Percentiles rank a stretch among this genome's conserved stretches.
Conservation (phyloP, 2,113 vertebrate species). For the Phalacrocorax pelagicus region DNA sequence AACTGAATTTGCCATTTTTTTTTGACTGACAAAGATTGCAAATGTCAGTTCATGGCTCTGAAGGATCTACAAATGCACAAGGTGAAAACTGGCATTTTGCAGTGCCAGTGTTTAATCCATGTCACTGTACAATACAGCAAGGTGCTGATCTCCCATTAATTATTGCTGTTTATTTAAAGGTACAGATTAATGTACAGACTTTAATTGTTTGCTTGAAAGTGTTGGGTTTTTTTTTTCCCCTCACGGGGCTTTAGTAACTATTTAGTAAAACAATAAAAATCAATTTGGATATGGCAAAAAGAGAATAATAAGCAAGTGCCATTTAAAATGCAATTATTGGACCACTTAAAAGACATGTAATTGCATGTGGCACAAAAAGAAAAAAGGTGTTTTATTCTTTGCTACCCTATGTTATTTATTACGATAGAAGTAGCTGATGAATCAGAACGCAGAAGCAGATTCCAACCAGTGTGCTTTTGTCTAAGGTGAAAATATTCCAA, state of each 20-base stretch:
- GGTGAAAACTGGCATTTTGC: slow-evolving; percentile 65
- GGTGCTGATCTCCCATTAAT: slow-evolving; percentile 23
- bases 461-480: background rate
- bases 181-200: background rate
- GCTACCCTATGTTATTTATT: background rate
- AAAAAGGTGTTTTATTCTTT: background rate
- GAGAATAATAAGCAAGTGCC: slow-evolving; percentile 25
- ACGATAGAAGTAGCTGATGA: background rate
- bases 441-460: slow-evolving; percentile 33
- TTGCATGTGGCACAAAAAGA: slow-evolving; percentile 36
- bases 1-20: slow-evolving; percentile 69
- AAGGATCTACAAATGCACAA: slow-evolving; percentile 51
- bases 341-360: slow-evolving; percentile 48
- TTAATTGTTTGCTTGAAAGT: background rate
- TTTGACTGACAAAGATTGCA: slow-evolving; percentile 64
- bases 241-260: background rate
- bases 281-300: slow-evolving; percentile 33
- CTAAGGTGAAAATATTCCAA: slow-evolving; percentile 26
- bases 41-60: slow-evolving; percentile 64
- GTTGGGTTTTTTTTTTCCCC: background rate
- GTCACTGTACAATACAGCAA: slow-evolving; percentile 37
- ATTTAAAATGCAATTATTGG: slow-evolving; percentile 53
- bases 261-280: slow-evolving; percentile 29
- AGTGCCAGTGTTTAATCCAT: slow-evolving; percentile 53
- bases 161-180: slow-evolving; percentile 37